phyloP scores from a whole-genome alignment of 2,888 invertebrate genomes.

The Acanthacorydalis orientalis region DNA sequence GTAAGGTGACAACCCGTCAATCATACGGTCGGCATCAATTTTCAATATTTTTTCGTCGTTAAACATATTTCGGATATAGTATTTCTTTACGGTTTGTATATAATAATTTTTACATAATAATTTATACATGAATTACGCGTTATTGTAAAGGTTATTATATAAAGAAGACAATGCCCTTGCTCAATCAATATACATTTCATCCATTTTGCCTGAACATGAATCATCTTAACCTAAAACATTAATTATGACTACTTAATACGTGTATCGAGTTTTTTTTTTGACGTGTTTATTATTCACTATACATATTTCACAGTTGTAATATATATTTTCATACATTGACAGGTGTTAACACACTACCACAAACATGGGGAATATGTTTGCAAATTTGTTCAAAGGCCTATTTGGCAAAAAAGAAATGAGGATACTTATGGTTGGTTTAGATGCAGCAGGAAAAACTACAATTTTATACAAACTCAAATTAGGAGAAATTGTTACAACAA shows the following conservation, averaged over 20 bases:
- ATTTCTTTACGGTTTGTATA: background rate
- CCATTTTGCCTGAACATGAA: background rate
- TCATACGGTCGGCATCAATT: constrained; percentile 3
- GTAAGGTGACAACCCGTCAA: constrained; percentile 6
- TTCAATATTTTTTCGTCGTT: background rate
- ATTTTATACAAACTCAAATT: constrained; percentile 99
- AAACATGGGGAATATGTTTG: constrained; percentile 95
- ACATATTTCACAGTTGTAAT: background rate
- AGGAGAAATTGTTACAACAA: constrained; percentile 99
- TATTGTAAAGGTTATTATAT: no score
- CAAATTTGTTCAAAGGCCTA: constrained; percentile 95
- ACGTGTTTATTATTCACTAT: background rate
- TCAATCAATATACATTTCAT: constrained; percentile 2
- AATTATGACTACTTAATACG: background rate
- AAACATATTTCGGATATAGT: background rate
- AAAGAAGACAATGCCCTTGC: background rate
- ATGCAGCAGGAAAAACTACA: constrained; percentile 99
- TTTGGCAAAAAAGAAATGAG: constrained; percentile 99
- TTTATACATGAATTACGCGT: background rate
- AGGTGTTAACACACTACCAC: constrained; percentile 23
- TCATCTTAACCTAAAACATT: background rate
- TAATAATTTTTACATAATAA: background rate
- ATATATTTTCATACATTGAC: constrained; percentile 10
- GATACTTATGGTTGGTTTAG: constrained; percentile 98
- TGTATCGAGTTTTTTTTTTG: background rate